Evolutionary conservation across 2,888 invertebrate species (phyloP).

Genomic region (Hyposoter didymator): DNA sequence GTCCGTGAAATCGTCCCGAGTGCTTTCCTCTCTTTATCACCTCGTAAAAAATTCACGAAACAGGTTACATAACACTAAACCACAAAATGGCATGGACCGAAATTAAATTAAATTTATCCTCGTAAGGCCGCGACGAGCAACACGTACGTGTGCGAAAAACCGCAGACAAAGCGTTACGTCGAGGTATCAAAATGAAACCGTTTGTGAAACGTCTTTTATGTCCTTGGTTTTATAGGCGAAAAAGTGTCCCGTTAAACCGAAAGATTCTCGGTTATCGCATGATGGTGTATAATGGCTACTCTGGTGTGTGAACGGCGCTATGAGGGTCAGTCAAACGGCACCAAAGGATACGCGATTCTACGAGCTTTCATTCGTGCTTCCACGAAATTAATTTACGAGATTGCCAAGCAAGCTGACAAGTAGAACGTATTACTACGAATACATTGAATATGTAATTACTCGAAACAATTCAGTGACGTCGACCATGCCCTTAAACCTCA

Average conservation of each 20-base stretch:
- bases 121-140: background rate
- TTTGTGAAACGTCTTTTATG: background rate
- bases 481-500: background rate
- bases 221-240: background rate
- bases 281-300: background rate
- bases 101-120: background rate
- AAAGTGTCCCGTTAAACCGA: background rate
- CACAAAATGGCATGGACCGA: background rate
- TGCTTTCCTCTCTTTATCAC: background rate
- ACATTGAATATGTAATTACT: background rate
- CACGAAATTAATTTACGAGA: background rate
- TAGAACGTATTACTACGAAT: background rate
- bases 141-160: background rate
- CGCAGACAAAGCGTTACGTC: conserved; percentile 3
- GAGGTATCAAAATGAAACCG: background rate
- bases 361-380: background rate
- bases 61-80: background rate
- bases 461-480: background rate
- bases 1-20: background rate
- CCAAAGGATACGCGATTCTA: background rate
- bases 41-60: background rate
- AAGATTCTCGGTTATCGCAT: background rate
- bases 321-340: background rate
- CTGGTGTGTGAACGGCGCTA: background rate
- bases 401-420: background rate